phyloP scores from a whole-genome alignment of 1,140 invertebrate species.

The Meloidogyne hapla region DNA sequence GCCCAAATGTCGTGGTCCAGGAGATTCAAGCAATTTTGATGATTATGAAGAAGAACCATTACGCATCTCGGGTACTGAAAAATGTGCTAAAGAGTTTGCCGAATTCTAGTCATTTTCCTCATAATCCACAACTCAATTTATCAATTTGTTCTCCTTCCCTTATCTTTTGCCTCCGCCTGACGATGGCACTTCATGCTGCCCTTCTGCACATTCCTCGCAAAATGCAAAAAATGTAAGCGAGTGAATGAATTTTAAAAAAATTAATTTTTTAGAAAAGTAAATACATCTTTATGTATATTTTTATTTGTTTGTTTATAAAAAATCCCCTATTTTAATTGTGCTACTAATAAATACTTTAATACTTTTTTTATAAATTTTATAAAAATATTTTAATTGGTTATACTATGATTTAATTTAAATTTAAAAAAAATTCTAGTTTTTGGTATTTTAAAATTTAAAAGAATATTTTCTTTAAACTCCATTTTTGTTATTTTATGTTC shows the following conservation, averaged over 20 bases:
- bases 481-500: too few species aligned
- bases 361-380: too few species aligned
- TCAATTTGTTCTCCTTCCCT: background rate
- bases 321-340: too few species aligned
- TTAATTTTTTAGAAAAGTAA: background rate
- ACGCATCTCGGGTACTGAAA: constrained; percentile 92
- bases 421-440: too few species aligned
- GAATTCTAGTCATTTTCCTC: constrained; percentile 72
- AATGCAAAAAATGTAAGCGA: background rate
- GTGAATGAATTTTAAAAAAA: background rate
- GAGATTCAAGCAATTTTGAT: constrained; percentile 96
- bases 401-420: too few species aligned
- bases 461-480: too few species aligned
- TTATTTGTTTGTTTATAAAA: background rate
- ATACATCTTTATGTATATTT: background rate
- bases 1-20: constrained; percentile 89
- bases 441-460: too few species aligned
- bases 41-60: constrained; percentile 96
- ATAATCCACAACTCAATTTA: background rate
- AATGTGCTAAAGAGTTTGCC: constrained; percentile 95
- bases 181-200: background rate
- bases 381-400: too few species aligned
- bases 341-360: too few species aligned
- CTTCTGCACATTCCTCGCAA: background rate
- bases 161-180: background rate